Percentiles rank a stretch among this genome's conserved stretches.
Conservation (phyloP, 2,113 vertebrate genomes). For the Gambusia holbrooki region DNA sequence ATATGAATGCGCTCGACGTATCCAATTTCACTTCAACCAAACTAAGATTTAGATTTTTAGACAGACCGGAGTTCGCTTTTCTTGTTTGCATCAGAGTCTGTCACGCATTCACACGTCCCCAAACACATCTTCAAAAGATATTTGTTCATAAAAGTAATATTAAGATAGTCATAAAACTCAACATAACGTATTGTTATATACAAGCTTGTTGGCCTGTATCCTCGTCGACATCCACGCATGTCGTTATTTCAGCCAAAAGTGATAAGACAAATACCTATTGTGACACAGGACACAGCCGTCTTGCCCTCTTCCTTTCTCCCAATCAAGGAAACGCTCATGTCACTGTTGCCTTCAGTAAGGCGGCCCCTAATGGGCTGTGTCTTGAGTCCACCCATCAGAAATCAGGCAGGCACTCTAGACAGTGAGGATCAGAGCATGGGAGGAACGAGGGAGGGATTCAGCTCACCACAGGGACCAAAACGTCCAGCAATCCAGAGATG, state of each 20-base stretch:
- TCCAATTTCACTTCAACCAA: too few relatives aligned
- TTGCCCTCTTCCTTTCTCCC: conserved; percentile 64
- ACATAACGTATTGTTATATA: conserved; percentile 16
- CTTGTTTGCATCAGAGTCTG: too few relatives aligned
- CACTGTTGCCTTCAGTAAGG: conserved; percentile 66
- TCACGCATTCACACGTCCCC: too few relatives aligned
- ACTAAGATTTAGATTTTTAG: too few relatives aligned
- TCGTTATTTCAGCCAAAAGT: conserved; percentile 72
- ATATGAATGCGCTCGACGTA: too few relatives aligned
- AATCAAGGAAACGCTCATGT: conserved; percentile 73
- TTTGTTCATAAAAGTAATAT: neutral
- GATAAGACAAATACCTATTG: conserved; percentile 75
- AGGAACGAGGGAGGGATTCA: conserved; percentile 12
- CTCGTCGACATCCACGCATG: conserved; percentile 73
- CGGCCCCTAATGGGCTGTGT: conserved; percentile 55
- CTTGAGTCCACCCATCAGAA: conserved; percentile 56
- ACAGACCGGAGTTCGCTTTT: too few relatives aligned
- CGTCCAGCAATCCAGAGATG: conserved; percentile 51
- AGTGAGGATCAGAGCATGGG: conserved; percentile 23
- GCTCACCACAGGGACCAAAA: conserved; percentile 24
- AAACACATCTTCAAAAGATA: too few relatives aligned
- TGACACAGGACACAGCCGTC: conserved; percentile 67
- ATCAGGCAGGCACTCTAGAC: conserved; percentile 38
- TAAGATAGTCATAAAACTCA: neutral
- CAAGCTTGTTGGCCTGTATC: conserved; percentile 35